These are phyloP conservation scores for Pseudorectes ferrugineus DNA, from an alignment of 2,113 vertebrate genomes.

Conservation along the genomic window DNA sequence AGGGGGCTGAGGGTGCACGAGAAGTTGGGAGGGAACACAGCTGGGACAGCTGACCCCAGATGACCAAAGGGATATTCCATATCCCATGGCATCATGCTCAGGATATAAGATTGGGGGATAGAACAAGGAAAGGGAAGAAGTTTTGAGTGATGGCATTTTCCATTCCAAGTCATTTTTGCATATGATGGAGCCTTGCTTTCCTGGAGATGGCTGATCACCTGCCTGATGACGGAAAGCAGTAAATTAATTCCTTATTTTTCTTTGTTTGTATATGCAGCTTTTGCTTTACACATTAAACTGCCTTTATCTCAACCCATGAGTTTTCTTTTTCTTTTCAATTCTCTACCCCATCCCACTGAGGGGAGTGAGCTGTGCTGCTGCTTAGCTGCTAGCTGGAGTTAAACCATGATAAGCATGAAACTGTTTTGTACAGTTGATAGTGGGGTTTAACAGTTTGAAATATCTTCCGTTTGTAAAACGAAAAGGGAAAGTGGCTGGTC, in stretches of 20 bases:
- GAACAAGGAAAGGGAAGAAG: background rate
- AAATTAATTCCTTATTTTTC: background rate
- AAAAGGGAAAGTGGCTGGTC: background rate
- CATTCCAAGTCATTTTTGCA: background rate
- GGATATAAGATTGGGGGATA: background rate
- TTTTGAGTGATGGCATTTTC: background rate
- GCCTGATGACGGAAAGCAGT: background rate
- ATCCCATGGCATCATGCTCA: background rate
- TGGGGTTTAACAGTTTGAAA: background rate
- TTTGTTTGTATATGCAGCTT: background rate
- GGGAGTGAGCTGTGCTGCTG: background rate
- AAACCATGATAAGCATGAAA: background rate
- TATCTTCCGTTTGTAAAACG: background rate
- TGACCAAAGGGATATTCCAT: background rate
- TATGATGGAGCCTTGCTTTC: background rate
- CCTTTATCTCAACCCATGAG: background rate
- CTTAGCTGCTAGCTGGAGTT: background rate
- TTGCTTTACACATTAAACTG: background rate
- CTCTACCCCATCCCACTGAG: background rate
- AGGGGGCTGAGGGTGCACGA: background rate
- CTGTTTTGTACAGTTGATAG: background rate
- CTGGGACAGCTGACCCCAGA: background rate
- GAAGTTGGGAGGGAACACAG: background rate
- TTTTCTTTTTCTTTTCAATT: background rate
- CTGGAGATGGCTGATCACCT: background rate